phyloP scores from a whole-genome alignment of 2,113 vertebrate genomes.

The Sapajus apella region DNA sequence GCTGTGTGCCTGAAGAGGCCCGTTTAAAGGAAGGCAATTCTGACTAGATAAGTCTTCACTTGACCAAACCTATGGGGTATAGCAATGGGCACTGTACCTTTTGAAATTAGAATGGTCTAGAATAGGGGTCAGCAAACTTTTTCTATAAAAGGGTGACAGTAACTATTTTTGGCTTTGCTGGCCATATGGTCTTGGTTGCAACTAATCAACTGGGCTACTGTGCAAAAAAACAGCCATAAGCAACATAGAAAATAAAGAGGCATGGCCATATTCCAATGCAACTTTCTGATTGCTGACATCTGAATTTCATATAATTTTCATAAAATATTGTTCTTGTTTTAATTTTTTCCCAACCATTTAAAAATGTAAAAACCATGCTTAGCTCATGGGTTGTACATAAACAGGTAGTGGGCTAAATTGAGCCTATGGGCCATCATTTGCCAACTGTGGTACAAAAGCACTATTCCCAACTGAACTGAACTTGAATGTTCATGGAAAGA shows the following conservation, averaged over 20 bases:
- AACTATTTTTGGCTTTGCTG: neutral
- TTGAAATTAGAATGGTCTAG: neutral
- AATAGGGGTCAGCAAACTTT: neutral
- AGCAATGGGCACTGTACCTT: neutral
- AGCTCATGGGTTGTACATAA: neutral
- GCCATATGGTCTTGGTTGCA: neutral
- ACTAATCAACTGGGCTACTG: neutral
- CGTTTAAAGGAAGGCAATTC: conserved; percentile 64
- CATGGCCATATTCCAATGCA: neutral
- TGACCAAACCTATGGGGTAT: neutral
- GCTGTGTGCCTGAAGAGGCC: conserved; percentile 70
- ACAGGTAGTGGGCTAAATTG: neutral
- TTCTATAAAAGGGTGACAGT: neutral
- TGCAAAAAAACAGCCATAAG: neutral
- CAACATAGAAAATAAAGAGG: neutral
- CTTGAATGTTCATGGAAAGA: neutral
- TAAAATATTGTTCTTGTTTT: neutral
- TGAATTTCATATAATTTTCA: conserved; percentile 4
- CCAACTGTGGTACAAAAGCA: neutral
- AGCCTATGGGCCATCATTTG: neutral
- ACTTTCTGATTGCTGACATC: neutral
- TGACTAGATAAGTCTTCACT: conserved; percentile 52
- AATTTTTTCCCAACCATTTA: conserved; percentile 12
- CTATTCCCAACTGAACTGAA: neutral
- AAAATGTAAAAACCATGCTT: conserved; percentile 34